A percentile compares a stretch with the other conserved stretches of the same genome.
Evolutionary conservation across 2,888 invertebrate species (phyloP).

Genomic region (Octonoba sinensis): DNA sequence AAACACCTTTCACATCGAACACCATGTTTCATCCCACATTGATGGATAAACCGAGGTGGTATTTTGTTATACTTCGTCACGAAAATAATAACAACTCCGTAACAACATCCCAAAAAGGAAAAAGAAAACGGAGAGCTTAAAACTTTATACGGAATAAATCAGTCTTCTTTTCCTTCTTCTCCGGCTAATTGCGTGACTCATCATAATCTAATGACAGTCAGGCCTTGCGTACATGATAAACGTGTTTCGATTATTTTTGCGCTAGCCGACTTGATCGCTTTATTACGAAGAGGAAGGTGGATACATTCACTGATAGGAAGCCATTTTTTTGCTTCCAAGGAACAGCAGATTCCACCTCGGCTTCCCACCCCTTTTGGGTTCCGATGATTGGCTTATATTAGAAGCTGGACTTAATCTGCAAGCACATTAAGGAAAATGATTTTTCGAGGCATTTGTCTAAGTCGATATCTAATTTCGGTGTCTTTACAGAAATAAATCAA

Average conservation of each 20-base stretch:
- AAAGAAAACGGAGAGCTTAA: constrained; percentile 13
- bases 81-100: constrained; percentile 32
- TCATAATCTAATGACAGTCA: constrained; percentile 28
- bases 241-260: constrained; percentile 51
- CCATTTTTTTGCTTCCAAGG: constrained; percentile 1
- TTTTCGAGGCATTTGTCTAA: too few relatives aligned
- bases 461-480: too few relatives aligned
- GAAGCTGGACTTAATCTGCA: too few relatives aligned
- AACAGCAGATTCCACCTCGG: too few relatives aligned
- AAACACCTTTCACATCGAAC: constrained; percentile 11
- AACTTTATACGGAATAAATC: constrained; percentile 30
- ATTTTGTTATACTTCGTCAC: constrained; percentile 18
- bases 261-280: constrained; percentile 40
- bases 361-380: too few relatives aligned
- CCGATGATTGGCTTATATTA: too few relatives aligned
- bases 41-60: background rate
- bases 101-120: background rate
- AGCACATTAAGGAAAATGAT: too few relatives aligned
- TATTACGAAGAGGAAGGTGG: constrained; percentile 21
- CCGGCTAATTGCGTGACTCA: constrained; percentile 41
- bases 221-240: constrained; percentile 34
- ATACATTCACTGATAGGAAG: constrained; percentile 1
- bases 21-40: constrained; percentile 1
- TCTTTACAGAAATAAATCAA: too few relatives aligned
- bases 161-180: constrained; percentile 9